A percentile compares a stretch with the other conserved stretches of the same genome.
phyloP scores from a whole-genome alignment of 2,797 vertebrate genomes.

The Lemur catta region DNA sequence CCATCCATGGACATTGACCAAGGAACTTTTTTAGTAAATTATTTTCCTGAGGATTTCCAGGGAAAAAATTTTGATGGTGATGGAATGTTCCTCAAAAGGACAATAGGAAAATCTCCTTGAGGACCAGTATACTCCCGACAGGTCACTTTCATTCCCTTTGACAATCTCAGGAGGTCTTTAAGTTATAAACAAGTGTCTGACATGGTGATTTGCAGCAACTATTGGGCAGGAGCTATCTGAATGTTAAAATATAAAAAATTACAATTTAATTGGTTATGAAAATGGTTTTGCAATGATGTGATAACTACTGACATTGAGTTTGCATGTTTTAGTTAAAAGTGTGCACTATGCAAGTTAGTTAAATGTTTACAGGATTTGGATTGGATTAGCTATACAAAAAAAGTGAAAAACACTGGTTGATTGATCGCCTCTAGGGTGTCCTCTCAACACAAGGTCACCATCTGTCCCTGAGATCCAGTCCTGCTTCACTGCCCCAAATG shows the following conservation, averaged over 20 bases:
- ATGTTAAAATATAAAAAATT: background rate
- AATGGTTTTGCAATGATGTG: background rate
- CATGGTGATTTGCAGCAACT: background rate
- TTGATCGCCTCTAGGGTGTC: background rate
- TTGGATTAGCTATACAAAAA: background rate
- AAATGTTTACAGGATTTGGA: background rate
- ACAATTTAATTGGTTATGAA: background rate
- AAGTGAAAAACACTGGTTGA: background rate
- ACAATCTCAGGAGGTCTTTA: background rate
- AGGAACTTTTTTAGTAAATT: background rate
- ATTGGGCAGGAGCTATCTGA: background rate
- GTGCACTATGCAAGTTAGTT: background rate
- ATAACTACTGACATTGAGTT: background rate
- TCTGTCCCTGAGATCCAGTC: background rate
- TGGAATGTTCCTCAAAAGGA: background rate
- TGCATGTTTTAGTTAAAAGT: background rate
- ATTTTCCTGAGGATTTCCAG: background rate
- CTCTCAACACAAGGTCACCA: background rate
- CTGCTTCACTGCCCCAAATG: background rate
- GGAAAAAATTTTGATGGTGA: background rate
- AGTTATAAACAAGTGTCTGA: background rate
- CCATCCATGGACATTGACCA: background rate
- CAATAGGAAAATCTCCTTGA: background rate
- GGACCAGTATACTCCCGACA: background rate
- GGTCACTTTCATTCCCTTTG: background rate